These are phyloP conservation scores for Chaetodon trifasciatus DNA, from an alignment of 2,797 vertebrate species.

Conservation along the genomic window DNA sequence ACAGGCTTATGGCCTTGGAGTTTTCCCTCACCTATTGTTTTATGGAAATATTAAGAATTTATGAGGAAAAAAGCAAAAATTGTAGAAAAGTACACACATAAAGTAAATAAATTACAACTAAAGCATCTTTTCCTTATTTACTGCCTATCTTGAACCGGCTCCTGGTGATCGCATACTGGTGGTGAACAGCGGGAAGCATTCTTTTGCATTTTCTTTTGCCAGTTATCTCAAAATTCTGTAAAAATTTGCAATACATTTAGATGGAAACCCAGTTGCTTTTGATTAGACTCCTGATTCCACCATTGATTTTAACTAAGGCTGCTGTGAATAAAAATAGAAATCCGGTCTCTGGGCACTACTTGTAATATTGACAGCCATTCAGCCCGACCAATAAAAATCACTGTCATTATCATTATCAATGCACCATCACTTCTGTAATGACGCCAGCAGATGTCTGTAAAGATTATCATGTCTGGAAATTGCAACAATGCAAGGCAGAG, in stretches of 20 bases:
- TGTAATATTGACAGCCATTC: conserved; percentile 33
- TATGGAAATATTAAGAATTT: neutral
- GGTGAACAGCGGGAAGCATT: too few relatives aligned
- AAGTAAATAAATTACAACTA: too few relatives aligned
- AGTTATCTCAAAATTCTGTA: too few relatives aligned
- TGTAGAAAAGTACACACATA: too few relatives aligned
- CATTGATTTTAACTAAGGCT: conserved; percentile 26
- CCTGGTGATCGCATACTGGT: too few relatives aligned
- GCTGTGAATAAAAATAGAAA: conserved; percentile 25
- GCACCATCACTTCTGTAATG: conserved; percentile 15
- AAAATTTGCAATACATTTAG: too few relatives aligned
- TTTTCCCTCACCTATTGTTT: neutral
- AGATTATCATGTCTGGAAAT: conserved; percentile 41
- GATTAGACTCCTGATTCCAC: neutral
- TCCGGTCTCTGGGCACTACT: conserved; percentile 6
- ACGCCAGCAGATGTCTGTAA: conserved; percentile 31
- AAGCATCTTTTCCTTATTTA: too few relatives aligned
- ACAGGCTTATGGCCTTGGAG: neutral
- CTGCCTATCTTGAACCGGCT: too few relatives aligned
- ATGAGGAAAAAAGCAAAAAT: neutral
- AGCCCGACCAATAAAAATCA: conserved; percentile 18
- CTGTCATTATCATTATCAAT: conserved; percentile 14
- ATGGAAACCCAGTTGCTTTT: neutral
- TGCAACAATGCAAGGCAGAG: conserved; percentile 22
- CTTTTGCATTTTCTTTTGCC: too few relatives aligned